Evolutionary conservation across 2,888 invertebrate genomes (phyloP).

Genomic region (Leptinotarsa juncta): DNA sequence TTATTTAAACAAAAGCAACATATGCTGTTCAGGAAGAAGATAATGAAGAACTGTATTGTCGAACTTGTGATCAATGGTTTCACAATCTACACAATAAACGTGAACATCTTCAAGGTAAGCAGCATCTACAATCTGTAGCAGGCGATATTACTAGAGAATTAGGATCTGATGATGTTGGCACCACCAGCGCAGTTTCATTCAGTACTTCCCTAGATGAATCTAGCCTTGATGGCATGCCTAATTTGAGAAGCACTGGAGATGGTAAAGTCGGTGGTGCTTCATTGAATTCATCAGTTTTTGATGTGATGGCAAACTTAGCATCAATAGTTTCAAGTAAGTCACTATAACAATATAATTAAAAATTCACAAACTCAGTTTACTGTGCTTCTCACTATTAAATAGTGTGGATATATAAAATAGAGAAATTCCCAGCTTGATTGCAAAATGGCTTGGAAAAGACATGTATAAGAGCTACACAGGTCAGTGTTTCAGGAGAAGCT

Average conservation of each 20-base stretch:
- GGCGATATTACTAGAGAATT: conserved; percentile 64
- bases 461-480: too few relatives aligned
- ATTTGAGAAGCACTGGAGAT: conserved; percentile 35
- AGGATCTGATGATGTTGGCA: conserved; percentile 52
- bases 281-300: conserved; percentile 54
- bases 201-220: conserved; percentile 64
- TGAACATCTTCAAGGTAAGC: conserved; percentile 70
- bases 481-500: too few relatives aligned
- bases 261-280: conserved; percentile 30
- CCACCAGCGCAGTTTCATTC: conserved; percentile 43
- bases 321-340: conserved; percentile 60
- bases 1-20: background rate
- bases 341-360: too few relatives aligned
- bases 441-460: too few relatives aligned
- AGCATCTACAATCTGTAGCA: conserved; percentile 67
- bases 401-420: too few relatives aligned
- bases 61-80: conserved; percentile 72
- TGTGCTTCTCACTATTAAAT: too few relatives aligned
- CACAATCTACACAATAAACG: conserved; percentile 71
- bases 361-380: too few relatives aligned
- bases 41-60: conserved; percentile 70
- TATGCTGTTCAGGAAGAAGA: conserved; percentile 67
- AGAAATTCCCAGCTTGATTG: too few relatives aligned
- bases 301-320: conserved; percentile 61
- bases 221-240: conserved; percentile 62